A percentile compares a stretch with the other conserved stretches of the same genome.
Conservation (phyloP, 2,888 invertebrate species). For the Phorcus lineatus region DNA sequence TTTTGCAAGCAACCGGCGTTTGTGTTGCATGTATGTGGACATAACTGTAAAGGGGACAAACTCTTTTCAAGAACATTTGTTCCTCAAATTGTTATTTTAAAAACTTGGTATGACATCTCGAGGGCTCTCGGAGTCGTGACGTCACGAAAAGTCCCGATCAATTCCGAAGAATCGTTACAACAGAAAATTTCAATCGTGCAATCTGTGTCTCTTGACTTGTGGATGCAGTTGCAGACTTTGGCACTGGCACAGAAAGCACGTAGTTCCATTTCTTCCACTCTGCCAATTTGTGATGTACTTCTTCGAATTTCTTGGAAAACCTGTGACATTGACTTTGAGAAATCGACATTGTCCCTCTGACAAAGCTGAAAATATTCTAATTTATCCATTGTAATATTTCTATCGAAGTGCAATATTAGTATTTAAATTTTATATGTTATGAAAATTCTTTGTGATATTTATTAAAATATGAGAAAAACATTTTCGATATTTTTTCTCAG, state of each 20-base stretch:
- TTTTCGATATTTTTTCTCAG: slow-evolving; percentile 2
- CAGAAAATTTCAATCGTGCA: background rate
- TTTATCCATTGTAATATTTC: slow-evolving; percentile 25
- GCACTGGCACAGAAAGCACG: background rate
- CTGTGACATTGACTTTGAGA: background rate
- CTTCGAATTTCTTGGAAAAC: background rate
- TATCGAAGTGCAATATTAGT: slow-evolving; percentile 28
- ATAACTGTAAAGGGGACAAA: background rate
- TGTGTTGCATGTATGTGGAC: slow-evolving; percentile 27
- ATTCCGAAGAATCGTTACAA: background rate
- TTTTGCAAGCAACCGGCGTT: slow-evolving; percentile 28
- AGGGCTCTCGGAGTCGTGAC: slow-evolving; percentile 1
- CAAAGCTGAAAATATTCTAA: slow-evolving; percentile 14
- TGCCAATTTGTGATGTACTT: slow-evolving; percentile 18
- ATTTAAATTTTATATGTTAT: slow-evolving; percentile 14
- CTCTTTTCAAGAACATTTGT: background rate
- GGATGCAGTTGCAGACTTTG: background rate
- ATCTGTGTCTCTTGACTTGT: background rate
- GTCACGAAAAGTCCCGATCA: background rate
- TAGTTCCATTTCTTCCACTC: background rate
- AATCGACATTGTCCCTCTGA: background rate
- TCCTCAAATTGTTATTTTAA: background rate
- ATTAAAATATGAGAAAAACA: slow-evolving; percentile 23
- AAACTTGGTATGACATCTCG: background rate
- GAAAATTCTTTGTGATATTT: slow-evolving; percentile 28